These are phyloP conservation scores for Heteromyza rotundicornis DNA, from an alignment of 2,888 invertebrate genomes.

Conservation along the genomic window DNA sequence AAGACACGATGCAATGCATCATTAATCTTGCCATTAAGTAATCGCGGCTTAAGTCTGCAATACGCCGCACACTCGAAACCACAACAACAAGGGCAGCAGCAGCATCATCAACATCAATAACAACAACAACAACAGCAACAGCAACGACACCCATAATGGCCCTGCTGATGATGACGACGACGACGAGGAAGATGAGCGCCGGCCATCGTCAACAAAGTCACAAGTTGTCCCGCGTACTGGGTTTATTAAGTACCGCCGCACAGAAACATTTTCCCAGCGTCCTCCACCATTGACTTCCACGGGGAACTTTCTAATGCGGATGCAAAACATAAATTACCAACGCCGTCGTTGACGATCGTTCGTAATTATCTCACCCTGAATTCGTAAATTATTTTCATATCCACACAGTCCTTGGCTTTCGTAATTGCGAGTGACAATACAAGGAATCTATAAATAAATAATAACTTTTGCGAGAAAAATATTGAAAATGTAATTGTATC, in stretches of 20 bases:
- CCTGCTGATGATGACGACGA: background rate
- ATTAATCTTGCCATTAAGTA: conserved; percentile 24
- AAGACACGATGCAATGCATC: conserved; percentile 17
- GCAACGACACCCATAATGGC: background rate
- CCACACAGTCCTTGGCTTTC: background rate
- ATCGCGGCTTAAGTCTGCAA: background rate
- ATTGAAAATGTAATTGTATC: conserved; percentile 25
- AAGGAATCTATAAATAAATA: conserved; percentile 24
- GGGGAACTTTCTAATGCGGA: background rate
- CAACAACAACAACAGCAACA: background rate
- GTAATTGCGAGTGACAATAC: background rate
- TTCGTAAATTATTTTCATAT: no score
- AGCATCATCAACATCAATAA: background rate
- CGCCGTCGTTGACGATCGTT: background rate
- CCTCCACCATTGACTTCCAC: background rate
- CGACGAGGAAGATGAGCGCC: background rate
- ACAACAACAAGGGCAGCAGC: background rate
- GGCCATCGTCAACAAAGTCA: background rate
- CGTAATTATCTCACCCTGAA: background rate
- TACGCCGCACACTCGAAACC: background rate
- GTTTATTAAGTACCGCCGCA: no score
- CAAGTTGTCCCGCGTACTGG: no score
- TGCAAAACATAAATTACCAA: background rate
- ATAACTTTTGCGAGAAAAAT: conserved; percentile 14
- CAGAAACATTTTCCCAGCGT: background rate